Evolutionary conservation across 1,140 invertebrate species (phyloP).

Genomic region (Temnothorax curvispinosus): DNA sequence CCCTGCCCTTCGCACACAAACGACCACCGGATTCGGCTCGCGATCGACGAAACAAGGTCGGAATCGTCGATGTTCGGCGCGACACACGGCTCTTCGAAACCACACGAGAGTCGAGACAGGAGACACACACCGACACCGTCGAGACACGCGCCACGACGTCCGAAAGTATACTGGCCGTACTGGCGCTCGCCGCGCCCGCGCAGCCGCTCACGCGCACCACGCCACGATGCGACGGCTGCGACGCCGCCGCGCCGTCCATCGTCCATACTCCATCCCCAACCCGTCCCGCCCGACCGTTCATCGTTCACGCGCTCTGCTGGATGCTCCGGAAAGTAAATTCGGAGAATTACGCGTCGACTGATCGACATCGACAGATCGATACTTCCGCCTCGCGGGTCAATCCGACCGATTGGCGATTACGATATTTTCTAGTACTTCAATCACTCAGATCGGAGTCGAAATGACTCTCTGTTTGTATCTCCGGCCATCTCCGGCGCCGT

Average conservation of each 20-base stretch:
- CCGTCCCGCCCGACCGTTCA: background rate
- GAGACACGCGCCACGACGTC: conserved; percentile 71
- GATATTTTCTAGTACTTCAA: background rate
- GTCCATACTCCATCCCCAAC: background rate
- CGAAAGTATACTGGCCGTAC: conserved; percentile 78
- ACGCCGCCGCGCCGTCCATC: background rate
- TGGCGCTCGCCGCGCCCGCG: too few relatives aligned
- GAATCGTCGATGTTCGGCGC: background rate
- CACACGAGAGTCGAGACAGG: too few relatives aligned
- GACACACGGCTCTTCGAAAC: too few relatives aligned
- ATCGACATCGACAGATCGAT: background rate
- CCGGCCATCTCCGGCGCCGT: too few relatives aligned
- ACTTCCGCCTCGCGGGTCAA: background rate
- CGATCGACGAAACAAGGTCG: background rate
- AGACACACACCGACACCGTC: conserved; percentile 33
- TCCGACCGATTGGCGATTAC: background rate
- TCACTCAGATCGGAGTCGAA: background rate
- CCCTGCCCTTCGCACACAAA: too few relatives aligned
- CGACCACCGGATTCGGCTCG: background rate
- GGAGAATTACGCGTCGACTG: background rate
- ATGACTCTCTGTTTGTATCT: background rate
- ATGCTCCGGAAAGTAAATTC: conserved; percentile 35
- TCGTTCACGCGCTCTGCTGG: conserved; percentile 16
- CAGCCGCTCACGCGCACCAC: conserved; percentile 65
- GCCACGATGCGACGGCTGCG: conserved; percentile 39